Evolutionary conservation across 2,888 invertebrate genomes (phyloP).

Genomic region (Dorcus parallelipipedus): DNA sequence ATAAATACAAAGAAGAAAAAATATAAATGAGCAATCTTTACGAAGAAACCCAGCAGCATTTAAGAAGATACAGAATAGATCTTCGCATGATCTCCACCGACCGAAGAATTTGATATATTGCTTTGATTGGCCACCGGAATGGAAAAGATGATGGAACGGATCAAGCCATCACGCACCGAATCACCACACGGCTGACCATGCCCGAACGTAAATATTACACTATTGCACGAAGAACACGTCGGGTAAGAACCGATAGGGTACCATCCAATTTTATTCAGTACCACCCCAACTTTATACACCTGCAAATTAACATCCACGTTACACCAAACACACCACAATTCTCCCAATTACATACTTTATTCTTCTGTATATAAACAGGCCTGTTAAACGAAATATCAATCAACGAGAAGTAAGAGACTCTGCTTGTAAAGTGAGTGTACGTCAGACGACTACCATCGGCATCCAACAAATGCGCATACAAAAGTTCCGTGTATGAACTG

Average conservation of each 20-base stretch:
- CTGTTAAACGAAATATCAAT: conserved; percentile 79
- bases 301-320: conserved; percentile 39
- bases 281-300: conserved; percentile 78
- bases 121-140: conserved; percentile 27
- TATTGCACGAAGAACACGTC: conserved; percentile 64
- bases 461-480: conserved; percentile 79
- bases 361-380: conserved; percentile 72
- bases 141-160: conserved; percentile 74
- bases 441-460: conserved; percentile 76
- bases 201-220: conserved; percentile 73
- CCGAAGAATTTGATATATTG: conserved; percentile 9
- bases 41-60: too few relatives aligned
- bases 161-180: conserved; percentile 72
- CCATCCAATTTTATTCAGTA: conserved; percentile 78
- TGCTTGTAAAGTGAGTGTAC: conserved; percentile 77
- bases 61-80: background rate
- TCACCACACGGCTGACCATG: conserved; percentile 67
- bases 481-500: conserved; percentile 65
- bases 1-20: too few relatives aligned
- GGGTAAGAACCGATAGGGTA: conserved; percentile 77
- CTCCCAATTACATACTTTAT: conserved; percentile 53
- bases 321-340: background rate
- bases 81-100: conserved; percentile 1
- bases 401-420: conserved; percentile 69
- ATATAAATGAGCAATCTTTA: too few relatives aligned